Conservation (phyloP, 2,797 vertebrate genomes). For the Graptemys geographica region DNA sequence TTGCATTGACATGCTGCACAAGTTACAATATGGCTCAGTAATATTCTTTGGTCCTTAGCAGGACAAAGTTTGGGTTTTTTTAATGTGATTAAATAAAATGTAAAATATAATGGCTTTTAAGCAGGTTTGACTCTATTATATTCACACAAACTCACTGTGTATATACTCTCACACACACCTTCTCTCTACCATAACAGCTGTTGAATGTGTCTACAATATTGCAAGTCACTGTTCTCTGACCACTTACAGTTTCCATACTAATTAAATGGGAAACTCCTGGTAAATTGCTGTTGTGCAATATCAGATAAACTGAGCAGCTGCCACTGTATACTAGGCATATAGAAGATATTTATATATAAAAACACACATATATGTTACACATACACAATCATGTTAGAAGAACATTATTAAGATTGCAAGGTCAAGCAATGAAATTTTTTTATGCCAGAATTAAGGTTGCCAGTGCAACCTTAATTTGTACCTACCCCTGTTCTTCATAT, state of each 20-base stretch:
- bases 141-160: background rate
- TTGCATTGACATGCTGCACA: slow-evolving; percentile 10
- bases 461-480: background rate
- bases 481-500: background rate
- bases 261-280: background rate
- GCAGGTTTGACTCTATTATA: background rate
- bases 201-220: background rate
- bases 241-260: background rate
- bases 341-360: background rate
- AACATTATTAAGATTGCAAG: background rate
- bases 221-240: background rate
- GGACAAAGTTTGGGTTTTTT: background rate
- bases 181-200: rapidly evolving
- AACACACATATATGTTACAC: background rate
- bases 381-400: background rate
- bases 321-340: background rate
- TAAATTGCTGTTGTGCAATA: background rate
- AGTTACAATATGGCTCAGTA: slow-evolving; percentile 9
- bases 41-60: background rate
- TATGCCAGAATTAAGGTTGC: background rate
- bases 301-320: background rate
- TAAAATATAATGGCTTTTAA: background rate
- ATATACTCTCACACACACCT: background rate
- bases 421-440: background rate
- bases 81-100: background rate